These are phyloP conservation scores for Sylvietta virens DNA, from an alignment of 2,113 vertebrate genomes.

Conservation along the genomic window DNA sequence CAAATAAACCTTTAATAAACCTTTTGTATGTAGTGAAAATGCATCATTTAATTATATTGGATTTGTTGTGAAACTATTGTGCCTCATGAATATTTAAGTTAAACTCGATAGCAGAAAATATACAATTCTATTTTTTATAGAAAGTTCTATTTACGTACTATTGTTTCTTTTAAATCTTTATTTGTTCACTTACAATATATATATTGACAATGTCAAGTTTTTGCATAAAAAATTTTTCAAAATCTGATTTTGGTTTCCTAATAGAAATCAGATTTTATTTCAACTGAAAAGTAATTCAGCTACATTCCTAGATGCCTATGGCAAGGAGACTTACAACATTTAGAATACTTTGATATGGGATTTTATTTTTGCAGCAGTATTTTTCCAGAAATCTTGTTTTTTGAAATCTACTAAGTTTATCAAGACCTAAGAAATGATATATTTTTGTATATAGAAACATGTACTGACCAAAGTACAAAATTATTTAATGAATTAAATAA, in stretches of 20 bases:
- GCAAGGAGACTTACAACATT: neutral
- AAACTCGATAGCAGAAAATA: constrained; percentile 44
- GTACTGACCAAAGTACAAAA: neutral
- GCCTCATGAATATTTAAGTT: constrained; percentile 72
- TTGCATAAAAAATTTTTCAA: neutral
- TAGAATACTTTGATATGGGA: neutral
- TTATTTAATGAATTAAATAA: neutral
- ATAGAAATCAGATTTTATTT: neutral
- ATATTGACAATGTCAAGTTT: neutral
- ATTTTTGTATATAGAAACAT: neutral
- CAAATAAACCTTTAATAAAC: constrained; percentile 82
- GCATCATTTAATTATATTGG: constrained; percentile 78
- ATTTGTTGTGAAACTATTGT: constrained; percentile 72
- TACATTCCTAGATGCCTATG: neutral
- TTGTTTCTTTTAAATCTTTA: neutral
- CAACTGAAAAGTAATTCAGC: neutral
- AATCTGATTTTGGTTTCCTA: neutral
- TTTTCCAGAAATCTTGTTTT: neutral
- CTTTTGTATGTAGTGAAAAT: constrained; percentile 74
- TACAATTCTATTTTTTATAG: neutral
- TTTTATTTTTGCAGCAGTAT: neutral
- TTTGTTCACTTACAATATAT: neutral
- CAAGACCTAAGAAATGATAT: neutral
- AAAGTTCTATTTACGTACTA: neutral
- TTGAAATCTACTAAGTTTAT: neutral